These are phyloP conservation scores for Notocelia uddmanniana DNA, from an alignment of 2,888 invertebrate genomes.

Conservation along the genomic window DNA sequence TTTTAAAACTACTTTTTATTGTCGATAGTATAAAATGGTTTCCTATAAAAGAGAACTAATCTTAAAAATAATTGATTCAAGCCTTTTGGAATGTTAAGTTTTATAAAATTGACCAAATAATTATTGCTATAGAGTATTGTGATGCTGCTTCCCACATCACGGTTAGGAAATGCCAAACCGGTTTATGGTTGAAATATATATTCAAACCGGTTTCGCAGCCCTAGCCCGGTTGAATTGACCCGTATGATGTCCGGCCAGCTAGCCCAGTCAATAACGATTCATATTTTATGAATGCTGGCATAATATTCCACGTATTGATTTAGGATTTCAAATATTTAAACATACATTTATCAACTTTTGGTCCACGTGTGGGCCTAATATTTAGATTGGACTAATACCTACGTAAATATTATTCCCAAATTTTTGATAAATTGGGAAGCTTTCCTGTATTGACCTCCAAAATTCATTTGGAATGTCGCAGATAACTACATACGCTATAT, in stretches of 20 bases:
- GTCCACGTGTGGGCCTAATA: not conserved
- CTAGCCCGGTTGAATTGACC: not conserved
- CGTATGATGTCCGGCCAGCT: not conserved
- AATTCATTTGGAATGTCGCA: conserved; percentile 27
- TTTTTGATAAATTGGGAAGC: not conserved
- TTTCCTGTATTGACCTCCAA: conserved; percentile 20
- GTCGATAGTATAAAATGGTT: conserved; percentile 57
- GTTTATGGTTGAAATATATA: not conserved
- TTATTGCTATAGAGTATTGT: conserved; percentile 45
- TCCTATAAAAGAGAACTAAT: conserved; percentile 47
- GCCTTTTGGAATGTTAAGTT: conserved; percentile 41
- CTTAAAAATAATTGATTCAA: conserved; percentile 45
- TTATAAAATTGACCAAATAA: conserved; percentile 39
- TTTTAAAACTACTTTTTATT: conserved; percentile 63
- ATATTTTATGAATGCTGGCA: not conserved
- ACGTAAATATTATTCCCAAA: not conserved
- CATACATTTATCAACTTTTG: not conserved
- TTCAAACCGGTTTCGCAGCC: not conserved
- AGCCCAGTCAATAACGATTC: not conserved
- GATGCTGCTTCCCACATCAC: conserved; percentile 31
- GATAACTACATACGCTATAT: not conserved
- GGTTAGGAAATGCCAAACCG: not conserved
- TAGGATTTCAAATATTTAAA: not conserved
- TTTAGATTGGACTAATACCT: not conserved
- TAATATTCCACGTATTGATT: not conserved